phyloP scores from a whole-genome alignment of 2,888 invertebrate genomes.

The Campopleginae sp. region DNA sequence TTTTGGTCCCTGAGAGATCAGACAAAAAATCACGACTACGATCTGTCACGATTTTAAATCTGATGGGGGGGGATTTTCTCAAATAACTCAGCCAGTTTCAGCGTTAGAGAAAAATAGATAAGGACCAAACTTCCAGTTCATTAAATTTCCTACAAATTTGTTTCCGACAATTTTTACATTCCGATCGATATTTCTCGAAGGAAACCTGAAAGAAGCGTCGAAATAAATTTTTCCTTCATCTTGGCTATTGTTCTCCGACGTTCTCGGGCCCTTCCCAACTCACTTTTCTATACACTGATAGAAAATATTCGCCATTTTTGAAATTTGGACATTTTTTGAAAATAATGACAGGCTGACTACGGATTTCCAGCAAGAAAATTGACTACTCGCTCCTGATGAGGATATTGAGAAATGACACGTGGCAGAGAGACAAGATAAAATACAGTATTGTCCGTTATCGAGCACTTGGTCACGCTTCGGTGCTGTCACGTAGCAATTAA shows the following conservation, averaged over 20 bases:
- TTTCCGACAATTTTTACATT: background rate
- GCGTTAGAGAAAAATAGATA: background rate
- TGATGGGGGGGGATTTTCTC: background rate
- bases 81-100: background rate
- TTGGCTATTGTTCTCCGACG: too few relatives aligned
- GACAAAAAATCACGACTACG: background rate
- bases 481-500: conserved; percentile 45
- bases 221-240: too few relatives aligned
- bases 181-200: background rate
- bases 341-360: background rate
- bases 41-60: background rate
- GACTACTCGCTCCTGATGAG: background rate
- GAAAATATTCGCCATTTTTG: background rate
- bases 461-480: conserved; percentile 14
- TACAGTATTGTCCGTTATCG: background rate
- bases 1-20: too few relatives aligned
- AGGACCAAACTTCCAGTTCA: background rate
- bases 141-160: background rate
- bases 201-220: too few relatives aligned
- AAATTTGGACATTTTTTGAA: background rate
- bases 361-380: background rate
- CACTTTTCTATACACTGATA: background rate
- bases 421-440: conserved; percentile 16
- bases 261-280: too few relatives aligned
- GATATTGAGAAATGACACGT: conserved; percentile 6